These are phyloP conservation scores for Loxodonta africana DNA, from an alignment of 2,113 vertebrate genomes.

Conservation along the genomic window DNA sequence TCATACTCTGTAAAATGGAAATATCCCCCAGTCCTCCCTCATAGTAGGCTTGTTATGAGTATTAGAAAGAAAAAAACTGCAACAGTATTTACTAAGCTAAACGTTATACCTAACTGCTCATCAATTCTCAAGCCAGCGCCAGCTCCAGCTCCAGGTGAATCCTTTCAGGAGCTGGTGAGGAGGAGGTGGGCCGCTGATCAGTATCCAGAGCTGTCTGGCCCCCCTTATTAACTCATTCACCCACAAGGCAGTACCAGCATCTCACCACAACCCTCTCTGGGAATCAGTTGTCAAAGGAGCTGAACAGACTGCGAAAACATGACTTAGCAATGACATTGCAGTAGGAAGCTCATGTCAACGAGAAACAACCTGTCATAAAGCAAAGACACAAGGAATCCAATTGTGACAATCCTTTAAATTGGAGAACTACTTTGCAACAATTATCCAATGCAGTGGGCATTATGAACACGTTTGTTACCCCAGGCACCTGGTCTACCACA, in stretches of 20 bases:
- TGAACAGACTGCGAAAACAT: not conserved
- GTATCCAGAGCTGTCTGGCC: not conserved
- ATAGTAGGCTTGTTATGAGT: not conserved
- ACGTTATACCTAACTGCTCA: accelerated
- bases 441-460: accelerated
- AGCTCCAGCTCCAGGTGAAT: too few relatives aligned
- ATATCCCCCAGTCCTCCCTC: too few relatives aligned
- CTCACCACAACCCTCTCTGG: not conserved
- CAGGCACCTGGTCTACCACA: not conserved
- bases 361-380: not conserved
- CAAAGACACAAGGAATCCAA: too few relatives aligned
- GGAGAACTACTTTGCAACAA: not conserved
- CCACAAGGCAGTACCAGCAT: too few relatives aligned
- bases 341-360: not conserved
- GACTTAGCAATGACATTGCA: not conserved
- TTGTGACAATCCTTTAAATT: not conserved
- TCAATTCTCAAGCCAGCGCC: not conserved
- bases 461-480: accelerated
- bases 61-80: not conserved
- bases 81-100: not conserved
- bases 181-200: not conserved
- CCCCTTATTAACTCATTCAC: accelerated
- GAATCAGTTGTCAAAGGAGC: not conserved
- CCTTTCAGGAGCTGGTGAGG: not conserved
- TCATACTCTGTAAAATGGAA: too few relatives aligned